phyloP scores from a whole-genome alignment of 2,797 vertebrate species.

The Taenioides sp. region DNA sequence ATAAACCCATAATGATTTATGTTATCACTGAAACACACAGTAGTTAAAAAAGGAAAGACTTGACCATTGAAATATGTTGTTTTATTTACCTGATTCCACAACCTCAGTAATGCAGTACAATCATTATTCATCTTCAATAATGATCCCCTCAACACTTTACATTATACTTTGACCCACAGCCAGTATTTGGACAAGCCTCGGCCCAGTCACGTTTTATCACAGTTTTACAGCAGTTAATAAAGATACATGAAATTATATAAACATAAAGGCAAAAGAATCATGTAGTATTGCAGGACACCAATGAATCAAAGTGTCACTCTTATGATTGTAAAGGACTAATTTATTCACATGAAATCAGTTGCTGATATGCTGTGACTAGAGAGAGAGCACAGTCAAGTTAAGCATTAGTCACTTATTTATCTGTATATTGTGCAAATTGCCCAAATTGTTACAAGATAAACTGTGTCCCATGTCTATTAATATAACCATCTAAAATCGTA shows the following conservation, averaged over 20 bases:
- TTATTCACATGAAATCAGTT: conserved; percentile 25
- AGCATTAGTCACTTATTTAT: conserved; percentile 42
- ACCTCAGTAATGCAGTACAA: conserved; percentile 73
- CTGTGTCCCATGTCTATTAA: conserved; percentile 53
- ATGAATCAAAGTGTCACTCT: conserved; percentile 53
- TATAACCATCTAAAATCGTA: conserved; percentile 67
- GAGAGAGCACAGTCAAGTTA: conserved; percentile 45
- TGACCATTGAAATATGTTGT: conserved; percentile 54
- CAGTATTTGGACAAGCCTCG: conserved; percentile 34
- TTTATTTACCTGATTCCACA: conserved; percentile 81
- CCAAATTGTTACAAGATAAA: conserved; percentile 67
- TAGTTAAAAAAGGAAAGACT: background rate
- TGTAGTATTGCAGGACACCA: conserved; percentile 65
- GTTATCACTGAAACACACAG: too few relatives aligned
- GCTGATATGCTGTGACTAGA: conserved; percentile 16
- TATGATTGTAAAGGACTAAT: conserved; percentile 29
- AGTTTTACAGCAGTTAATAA: conserved; percentile 75
- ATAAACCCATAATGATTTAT: too few relatives aligned
- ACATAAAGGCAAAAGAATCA: conserved; percentile 57
- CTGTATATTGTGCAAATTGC: conserved; percentile 66
- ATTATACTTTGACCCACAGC: conserved; percentile 58
- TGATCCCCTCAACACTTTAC: conserved; percentile 59
- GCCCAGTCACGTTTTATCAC: conserved; percentile 62
- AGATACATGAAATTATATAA: conserved; percentile 55
- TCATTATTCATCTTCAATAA: conserved; percentile 64